These are phyloP conservation scores for Meriones psammophilus DNA, from an alignment of 2,797 vertebrate genomes.

Conservation along the genomic window DNA sequence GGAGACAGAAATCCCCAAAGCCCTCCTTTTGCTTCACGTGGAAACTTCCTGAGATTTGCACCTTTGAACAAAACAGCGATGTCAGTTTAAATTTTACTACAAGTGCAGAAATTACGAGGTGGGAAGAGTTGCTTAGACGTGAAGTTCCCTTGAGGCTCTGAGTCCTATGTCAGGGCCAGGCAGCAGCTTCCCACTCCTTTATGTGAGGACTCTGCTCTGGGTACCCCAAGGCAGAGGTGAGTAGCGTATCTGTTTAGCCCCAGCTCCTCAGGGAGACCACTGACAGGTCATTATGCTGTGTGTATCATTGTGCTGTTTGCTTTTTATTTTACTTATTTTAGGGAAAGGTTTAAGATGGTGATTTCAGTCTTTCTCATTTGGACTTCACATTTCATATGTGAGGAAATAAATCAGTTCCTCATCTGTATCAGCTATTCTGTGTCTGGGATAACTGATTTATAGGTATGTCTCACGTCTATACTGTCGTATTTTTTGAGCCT, in stretches of 20 bases:
- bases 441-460: not conserved
- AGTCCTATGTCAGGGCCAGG: not conserved
- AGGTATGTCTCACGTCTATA: too few relatives aligned
- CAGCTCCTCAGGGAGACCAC: not conserved
- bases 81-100: conserved; percentile 36
- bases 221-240: not conserved
- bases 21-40: not conserved
- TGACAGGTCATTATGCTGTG: conserved; percentile 13
- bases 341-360: not conserved
- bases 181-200: not conserved
- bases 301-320: not conserved
- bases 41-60: conserved; percentile 27
- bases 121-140: not conserved
- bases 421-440: not conserved
- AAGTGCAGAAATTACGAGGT: not conserved
- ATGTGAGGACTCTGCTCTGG: not conserved
- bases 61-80: not conserved
- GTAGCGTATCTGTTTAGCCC: not conserved
- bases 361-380: not conserved
- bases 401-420: not conserved
- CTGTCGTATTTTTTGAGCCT: not conserved
- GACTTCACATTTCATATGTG: not conserved
- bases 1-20: not conserved
- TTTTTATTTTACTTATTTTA: not conserved
- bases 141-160: not conserved